Evolutionary conservation across 2,888 invertebrate genomes (phyloP).

Genomic region (Rhagonycha fulva): DNA sequence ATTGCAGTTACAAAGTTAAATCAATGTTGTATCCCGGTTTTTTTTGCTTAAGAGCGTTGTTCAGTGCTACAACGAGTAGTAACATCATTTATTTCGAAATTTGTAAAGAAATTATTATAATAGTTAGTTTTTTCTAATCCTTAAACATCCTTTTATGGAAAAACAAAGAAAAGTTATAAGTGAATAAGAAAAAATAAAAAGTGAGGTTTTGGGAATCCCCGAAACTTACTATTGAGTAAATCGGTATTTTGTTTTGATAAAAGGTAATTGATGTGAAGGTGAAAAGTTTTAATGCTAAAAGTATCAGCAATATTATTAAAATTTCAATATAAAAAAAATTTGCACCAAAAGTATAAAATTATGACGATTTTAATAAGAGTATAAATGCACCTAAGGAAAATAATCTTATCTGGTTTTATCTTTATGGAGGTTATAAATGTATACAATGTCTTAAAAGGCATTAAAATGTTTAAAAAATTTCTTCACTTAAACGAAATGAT

Average conservation of each 20-base stretch:
- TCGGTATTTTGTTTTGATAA: too few relatives aligned
- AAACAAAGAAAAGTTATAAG: too few relatives aligned
- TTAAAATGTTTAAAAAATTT: conserved; percentile 21
- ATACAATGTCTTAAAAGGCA: conserved; percentile 25
- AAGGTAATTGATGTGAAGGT: too few relatives aligned
- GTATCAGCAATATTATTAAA: not conserved
- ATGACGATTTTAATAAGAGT: conserved; percentile 28
- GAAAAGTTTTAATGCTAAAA: not conserved
- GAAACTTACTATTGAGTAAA: too few relatives aligned
- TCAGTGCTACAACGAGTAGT: too few relatives aligned
- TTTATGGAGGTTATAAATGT: conserved; percentile 29
- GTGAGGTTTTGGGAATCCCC: too few relatives aligned
- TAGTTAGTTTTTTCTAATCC: too few relatives aligned
- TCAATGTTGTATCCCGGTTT: not conserved
- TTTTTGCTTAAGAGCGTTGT: not conserved
- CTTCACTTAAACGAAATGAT: conserved; percentile 6
- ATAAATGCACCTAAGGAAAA: conserved; percentile 27
- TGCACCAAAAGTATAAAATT: conserved; percentile 20
- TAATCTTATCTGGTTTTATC: conserved; percentile 28
- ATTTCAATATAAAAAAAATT: not conserved
- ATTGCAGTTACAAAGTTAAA: not conserved
- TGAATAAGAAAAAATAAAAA: too few relatives aligned
- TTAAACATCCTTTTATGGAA: too few relatives aligned
- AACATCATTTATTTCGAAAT: too few relatives aligned
- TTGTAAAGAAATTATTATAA: too few relatives aligned